These are phyloP conservation scores for Onychomys leucogaster DNA, from an alignment of 2,797 vertebrate genomes.

Conservation along the genomic window DNA sequence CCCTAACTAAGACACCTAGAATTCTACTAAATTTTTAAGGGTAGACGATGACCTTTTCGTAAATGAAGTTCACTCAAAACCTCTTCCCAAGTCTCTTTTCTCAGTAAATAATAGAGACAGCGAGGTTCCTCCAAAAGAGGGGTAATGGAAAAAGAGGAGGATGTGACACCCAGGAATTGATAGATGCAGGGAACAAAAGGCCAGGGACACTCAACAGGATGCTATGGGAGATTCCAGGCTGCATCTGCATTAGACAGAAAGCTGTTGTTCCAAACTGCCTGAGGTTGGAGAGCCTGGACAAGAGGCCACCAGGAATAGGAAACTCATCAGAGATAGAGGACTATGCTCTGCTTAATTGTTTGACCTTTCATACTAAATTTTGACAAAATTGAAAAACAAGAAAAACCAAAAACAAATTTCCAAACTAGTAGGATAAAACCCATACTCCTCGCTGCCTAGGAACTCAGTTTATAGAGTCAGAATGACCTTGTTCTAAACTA, in stretches of 20 bases:
- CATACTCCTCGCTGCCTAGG: neutral
- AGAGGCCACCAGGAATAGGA: neutral
- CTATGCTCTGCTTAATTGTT: neutral
- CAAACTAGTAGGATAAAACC: neutral
- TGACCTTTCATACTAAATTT: neutral
- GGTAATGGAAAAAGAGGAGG: neutral
- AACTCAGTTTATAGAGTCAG: neutral
- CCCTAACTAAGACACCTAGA: neutral
- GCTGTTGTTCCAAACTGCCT: neutral
- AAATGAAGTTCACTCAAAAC: slow-evolving; percentile 34
- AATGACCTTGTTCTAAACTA: neutral
- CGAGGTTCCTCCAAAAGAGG: neutral
- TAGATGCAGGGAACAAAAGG: neutral
- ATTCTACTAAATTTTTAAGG: slow-evolving; percentile 34
- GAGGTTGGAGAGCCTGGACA: neutral
- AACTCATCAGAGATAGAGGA: neutral
- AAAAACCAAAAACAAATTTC: neutral
- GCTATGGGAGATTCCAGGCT: neutral
- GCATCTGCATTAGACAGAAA: neutral
- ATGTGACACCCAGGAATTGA: neutral
- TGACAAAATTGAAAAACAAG: slow-evolving; percentile 7
- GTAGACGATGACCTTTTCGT: neutral
- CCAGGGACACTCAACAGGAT: neutral
- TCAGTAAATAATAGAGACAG: neutral
- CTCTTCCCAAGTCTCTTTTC: neutral